Evolutionary conservation across 1,140 invertebrate species (phyloP), one percentile per base, ranked within the genome.

Genomic region (Brachionus angularis): DNA sequence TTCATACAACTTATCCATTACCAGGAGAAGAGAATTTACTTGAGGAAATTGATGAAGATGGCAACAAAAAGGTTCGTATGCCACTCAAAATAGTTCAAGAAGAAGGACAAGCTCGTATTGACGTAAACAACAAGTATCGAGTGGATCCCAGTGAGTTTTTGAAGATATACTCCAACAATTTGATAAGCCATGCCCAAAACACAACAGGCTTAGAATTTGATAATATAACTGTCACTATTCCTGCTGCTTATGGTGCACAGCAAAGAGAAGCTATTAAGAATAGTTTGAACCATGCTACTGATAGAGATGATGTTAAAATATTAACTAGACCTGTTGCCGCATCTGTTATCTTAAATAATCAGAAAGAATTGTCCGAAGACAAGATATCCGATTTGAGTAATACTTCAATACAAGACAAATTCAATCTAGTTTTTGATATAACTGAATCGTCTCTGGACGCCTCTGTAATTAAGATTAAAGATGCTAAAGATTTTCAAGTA

Each of bases 231-330:
- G 42, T 67, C 18, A 50, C 62, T 47, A 67, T 67, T 67, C 62
- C 62, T 47, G 62, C 62, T 21, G 62, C 62, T 7, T 67, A 67
- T 47, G 62, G 62, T 16, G 47, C 42, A 1, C 62, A 67, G 7
- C 62, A 67, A 42, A 16, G 62, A 29, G 62, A 67, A 67, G 42
- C 62, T 47, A 50, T 67, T 50, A 67, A 67, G 25, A 67, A 27
- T 12, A 67, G 62, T 25, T 31, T 67, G 16, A 67, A 67, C 42
- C 18, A 67, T 4, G 62, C 42, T 10, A 33, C 62, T 16, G 62
- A 67, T 29, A 31, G 62, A 31, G 62, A 67, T 16, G 62, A 67
- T 67, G 47, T 67, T n/a, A 67, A 67, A 33, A 67, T 67, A 21
- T 50, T 67, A 33, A 67, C 62, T 8, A 46, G 62, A 29, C 62